Base-by-base conservation (phyloP, 1,140 invertebrate species). In the Leptonema lineaticorne region DNA sequence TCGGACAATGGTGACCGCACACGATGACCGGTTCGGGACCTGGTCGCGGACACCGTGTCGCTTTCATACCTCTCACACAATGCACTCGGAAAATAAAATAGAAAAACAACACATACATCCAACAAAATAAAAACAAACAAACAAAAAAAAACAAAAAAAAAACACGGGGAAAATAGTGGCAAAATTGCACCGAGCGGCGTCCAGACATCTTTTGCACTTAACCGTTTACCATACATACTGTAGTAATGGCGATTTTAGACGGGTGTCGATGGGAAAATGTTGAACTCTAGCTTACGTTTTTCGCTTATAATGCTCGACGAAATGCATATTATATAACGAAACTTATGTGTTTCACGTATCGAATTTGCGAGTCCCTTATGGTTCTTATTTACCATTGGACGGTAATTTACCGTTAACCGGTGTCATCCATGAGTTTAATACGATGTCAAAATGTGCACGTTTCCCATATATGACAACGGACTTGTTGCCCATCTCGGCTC, bases 231-330 rank as follows among this genome's bases (percentile, higher is more conserved):
- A n/a, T n/a, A n/a, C n/a, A n/a, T 22, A 20, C 48, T 20, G 5
- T 53, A 9, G 50, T 24, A 14, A 53, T 53, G 50, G 50, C 9
- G 20, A 11, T 20, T 26, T 14, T 26, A 1, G 37, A 9, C 18
- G 50, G 26, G 57, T 37, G 57, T 59, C 30, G 57, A 59, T 59
- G 57, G 30, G 57, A 37, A 59, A 59, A 59, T 29, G 27, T 29
- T 33, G 16, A 37, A 33, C 30, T 37, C 28, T 8, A 37, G n/a
- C 33, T 37, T 37, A 37, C 7, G 33, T 7, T 37, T 37, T 8
- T 37, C 33, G 33, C 7, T 7, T 8, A 37, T 7, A 37, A 7
- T 37, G 33, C n/a, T n/a, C n/a, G n/a, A n/a, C n/a, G n/a, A n/a
- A n/a, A n/a, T n/a, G n/a, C n/a, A n/a, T n/a, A n/a, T n/a, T n/a